Evolutionary conservation across 2,113 vertebrate species (phyloP).

Genomic region (Takifugu flavidus): DNA sequence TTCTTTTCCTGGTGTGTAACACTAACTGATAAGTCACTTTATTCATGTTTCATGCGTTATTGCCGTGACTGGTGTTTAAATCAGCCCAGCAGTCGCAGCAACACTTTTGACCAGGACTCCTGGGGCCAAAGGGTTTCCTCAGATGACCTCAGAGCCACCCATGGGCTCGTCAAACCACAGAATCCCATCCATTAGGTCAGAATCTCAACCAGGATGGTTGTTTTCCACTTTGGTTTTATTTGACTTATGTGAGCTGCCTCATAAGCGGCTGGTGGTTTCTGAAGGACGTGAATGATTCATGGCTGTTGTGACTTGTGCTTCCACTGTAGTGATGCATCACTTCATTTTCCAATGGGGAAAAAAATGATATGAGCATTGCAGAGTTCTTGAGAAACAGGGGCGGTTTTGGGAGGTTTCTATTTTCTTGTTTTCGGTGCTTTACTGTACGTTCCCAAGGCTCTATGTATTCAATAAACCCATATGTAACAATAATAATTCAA

Average conservation of each 20-base stretch:
- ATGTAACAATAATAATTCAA: not conserved
- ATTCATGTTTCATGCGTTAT: slow-evolving; percentile 18
- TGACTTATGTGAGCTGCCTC: not conserved
- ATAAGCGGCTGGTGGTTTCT: not conserved
- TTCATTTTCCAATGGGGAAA: slow-evolving; percentile 34
- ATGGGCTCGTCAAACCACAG: slow-evolving; percentile 12
- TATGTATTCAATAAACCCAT: too few species aligned
- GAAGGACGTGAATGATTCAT: not conserved
- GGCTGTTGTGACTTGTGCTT: not conserved
- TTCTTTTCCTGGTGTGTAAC: slow-evolving; percentile 40
- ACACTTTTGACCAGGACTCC: slow-evolving; percentile 51
- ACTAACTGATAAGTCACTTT: slow-evolving; percentile 54
- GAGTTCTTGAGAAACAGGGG: slow-evolving; percentile 42
- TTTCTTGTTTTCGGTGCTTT: not conserved
- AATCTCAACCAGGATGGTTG: not conserved
- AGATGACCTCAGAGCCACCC: slow-evolving; percentile 4
- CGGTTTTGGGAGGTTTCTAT: slow-evolving; percentile 1
- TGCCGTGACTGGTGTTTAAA: slow-evolving; percentile 32
- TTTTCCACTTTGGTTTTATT: slow-evolving; percentile 13
- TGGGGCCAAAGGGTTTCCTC: slow-evolving; percentile 4
- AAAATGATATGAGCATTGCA: slow-evolving; percentile 20
- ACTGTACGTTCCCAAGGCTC: too few species aligned
- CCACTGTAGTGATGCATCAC: slow-evolving; percentile 14
- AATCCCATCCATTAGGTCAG: slow-evolving; percentile 1
- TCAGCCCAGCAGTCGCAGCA: slow-evolving; percentile 14